Percentiles rank a stretch among this genome's conserved stretches.
These are phyloP conservation scores for Tipula lateralis DNA, from an alignment of 2,888 invertebrate genomes.

Conservation along the genomic window DNA sequence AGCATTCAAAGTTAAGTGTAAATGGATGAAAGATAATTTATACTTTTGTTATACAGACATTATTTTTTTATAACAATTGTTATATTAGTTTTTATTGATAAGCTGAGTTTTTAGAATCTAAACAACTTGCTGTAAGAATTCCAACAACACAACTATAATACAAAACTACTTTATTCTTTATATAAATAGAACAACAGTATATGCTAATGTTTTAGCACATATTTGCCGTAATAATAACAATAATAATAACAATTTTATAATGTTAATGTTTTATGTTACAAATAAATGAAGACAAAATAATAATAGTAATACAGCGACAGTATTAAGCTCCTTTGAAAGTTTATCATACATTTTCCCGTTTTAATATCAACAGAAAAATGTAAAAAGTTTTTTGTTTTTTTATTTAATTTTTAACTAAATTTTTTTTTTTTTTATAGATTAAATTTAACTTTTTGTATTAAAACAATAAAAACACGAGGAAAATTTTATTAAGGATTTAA, in stretches of 20 bases:
- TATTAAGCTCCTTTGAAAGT: not conserved
- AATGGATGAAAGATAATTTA: not conserved
- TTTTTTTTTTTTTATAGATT: constrained; percentile 2
- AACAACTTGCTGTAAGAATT: not conserved
- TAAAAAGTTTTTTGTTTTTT: not conserved
- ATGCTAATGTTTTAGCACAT: constrained; percentile 4
- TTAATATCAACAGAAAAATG: not conserved
- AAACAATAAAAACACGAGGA: not conserved
- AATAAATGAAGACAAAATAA: not conserved
- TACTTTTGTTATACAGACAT: not conserved
- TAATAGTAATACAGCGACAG: not conserved
- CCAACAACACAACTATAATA: not conserved
- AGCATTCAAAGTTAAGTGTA: not conserved
- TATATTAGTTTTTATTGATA: not conserved
- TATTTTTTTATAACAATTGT: not conserved
- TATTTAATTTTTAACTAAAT: not conserved
- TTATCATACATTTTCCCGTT: not conserved
- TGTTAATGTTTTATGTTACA: not conserved
- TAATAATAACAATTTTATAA: not conserved
- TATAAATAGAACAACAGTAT: not conserved
- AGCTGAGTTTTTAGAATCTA: not conserved
- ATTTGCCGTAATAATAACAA: not conserved
- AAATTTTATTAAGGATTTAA: constrained; percentile 11
- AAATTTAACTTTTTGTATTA: constrained; percentile 19
- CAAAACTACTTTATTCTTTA: not conserved